These are phyloP conservation scores for Nomada ruficornis DNA, from an alignment of 2,888 invertebrate species.

Conservation along the genomic window DNA sequence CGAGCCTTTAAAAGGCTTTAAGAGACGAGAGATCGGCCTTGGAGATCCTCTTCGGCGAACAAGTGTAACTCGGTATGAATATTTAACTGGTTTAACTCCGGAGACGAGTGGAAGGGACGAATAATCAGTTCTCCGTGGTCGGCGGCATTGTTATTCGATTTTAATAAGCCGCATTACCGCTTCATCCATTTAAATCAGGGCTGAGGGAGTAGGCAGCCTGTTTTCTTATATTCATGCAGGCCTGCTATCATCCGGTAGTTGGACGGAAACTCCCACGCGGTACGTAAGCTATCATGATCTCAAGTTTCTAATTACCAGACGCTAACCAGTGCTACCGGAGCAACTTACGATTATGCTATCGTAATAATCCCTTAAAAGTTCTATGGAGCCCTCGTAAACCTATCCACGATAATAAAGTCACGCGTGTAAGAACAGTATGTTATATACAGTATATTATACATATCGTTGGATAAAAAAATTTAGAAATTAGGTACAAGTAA, in stretches of 20 bases:
- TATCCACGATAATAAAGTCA: constrained; percentile 30
- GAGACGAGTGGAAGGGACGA: constrained; percentile 2
- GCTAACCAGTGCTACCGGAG: not conserved
- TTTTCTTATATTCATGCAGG: constrained; percentile 42
- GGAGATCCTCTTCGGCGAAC: constrained; percentile 11
- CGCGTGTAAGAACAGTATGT: not conserved
- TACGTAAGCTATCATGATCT: constrained; percentile 51
- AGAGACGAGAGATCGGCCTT: constrained; percentile 3
- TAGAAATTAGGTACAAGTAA: not conserved
- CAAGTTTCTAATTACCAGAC: constrained; percentile 59
- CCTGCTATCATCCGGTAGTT: not conserved
- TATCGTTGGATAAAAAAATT: not conserved
- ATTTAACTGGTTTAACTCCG: constrained; percentile 30
- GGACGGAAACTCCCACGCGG: constrained; percentile 27
- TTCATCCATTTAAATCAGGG: constrained; percentile 10
- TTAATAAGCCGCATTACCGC: constrained; percentile 43
- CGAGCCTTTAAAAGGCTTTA: constrained; percentile 21
- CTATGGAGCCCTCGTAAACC: constrained; percentile 10
- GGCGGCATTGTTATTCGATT: constrained; percentile 42
- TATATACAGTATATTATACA: not conserved
- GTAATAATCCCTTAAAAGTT: constrained; percentile 54
- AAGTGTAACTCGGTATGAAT: constrained; percentile 54
- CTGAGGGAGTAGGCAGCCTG: not conserved
- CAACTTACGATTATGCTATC: constrained; percentile 32
- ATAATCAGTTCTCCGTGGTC: not conserved